Evolutionary conservation across 2,113 vertebrate genomes (phyloP).

Genomic region (Heptranchias perlo): DNA sequence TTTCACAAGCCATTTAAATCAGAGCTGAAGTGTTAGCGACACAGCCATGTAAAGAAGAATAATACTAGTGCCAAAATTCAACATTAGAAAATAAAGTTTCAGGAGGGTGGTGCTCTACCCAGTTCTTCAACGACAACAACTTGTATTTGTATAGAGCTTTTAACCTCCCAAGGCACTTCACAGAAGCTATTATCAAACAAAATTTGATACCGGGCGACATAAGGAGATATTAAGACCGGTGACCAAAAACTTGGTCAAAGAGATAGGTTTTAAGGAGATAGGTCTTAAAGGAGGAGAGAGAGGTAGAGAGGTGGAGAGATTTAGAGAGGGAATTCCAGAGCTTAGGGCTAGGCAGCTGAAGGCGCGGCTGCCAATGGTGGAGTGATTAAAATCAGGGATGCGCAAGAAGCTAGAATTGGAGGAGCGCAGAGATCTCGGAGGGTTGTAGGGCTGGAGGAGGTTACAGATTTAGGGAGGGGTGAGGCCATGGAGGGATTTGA

Average conservation of each 20-base stretch:
- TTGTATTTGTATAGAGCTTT: neutral
- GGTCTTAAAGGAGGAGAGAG: neutral
- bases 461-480: neutral
- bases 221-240: neutral
- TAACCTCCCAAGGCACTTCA: too few species aligned
- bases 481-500: neutral
- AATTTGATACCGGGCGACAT: neutral
- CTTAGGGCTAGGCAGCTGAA: neutral
- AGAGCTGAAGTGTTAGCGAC: neutral
- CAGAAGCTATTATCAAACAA: neutral
- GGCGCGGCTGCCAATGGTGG: neutral
- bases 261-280: neutral
- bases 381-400: neutral
- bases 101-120: neutral
- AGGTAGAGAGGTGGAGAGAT: neutral
- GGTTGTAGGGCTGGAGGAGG: too few species aligned
- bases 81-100: neutral
- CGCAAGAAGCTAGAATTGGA: neutral
- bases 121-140: neutral
- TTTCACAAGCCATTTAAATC: neutral
- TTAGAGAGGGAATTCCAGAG: neutral
- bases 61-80: neutral
- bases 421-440: neutral
- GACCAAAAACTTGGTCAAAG: neutral
- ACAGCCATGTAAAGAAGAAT: neutral